A percentile compares a stretch with the other conserved stretches of the same genome.
Evolutionary conservation across 2,113 vertebrate species (phyloP).

Genomic region (Tachuris rubrigastra): DNA sequence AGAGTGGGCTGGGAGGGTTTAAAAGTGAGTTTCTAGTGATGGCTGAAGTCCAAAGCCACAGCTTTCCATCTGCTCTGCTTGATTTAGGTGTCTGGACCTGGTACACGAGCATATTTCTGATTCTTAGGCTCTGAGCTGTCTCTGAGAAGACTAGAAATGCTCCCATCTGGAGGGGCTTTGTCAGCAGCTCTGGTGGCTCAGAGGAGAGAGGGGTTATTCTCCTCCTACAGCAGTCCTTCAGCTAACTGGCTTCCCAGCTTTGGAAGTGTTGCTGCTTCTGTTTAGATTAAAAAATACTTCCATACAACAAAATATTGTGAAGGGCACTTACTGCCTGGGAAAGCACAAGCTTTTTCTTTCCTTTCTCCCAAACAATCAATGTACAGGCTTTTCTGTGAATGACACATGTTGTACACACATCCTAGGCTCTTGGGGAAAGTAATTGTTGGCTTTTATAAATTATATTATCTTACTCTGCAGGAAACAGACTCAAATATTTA

Average conservation of each 20-base stretch:
- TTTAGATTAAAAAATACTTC: not conserved
- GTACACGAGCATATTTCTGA: accelerated
- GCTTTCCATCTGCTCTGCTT: not conserved
- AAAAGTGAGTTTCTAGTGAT: not conserved
- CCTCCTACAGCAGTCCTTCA: not conserved
- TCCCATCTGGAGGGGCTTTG: not conserved
- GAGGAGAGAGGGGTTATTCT: not conserved
- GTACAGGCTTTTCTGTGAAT: not conserved
- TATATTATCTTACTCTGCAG: not conserved
- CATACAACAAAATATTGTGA: not conserved
- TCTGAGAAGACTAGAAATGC: not conserved
- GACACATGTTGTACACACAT: no score
- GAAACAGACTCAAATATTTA: not conserved
- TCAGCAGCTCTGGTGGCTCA: not conserved
- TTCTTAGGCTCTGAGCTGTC: not conserved
- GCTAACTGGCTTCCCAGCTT: not conserved
- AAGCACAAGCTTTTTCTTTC: not conserved
- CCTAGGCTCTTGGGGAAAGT: not conserved
- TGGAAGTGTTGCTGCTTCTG: not conserved
- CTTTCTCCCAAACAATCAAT: not conserved
- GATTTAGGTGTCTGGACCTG: not conserved
- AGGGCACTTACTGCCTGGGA: not conserved
- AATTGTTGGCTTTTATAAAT: not conserved
- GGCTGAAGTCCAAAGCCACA: not conserved
- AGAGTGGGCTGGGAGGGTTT: not conserved